A percentile compares a stretch with the other conserved stretches of the same genome.
Evolutionary conservation across 1,140 invertebrate species (phyloP).

Genomic region (Drosophila tristis): DNA sequence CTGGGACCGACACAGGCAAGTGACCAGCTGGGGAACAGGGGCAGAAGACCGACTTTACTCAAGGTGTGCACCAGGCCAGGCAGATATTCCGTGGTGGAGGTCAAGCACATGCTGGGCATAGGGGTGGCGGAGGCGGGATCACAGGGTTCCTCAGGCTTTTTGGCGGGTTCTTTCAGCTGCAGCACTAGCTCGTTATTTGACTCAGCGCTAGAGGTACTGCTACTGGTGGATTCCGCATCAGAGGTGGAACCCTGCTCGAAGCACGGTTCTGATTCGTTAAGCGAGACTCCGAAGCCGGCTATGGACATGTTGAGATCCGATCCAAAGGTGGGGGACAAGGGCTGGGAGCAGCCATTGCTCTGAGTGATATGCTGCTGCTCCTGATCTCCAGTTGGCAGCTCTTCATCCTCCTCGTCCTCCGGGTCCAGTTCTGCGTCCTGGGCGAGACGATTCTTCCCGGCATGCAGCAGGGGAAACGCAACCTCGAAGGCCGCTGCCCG

Average conservation of each 20-base stretch:
- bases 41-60: constrained; percentile 91
- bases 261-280: constrained; percentile 37
- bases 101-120: constrained; percentile 79
- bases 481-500: constrained; percentile 76
- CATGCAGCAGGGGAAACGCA: constrained; percentile 65
- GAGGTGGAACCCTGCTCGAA: constrained; percentile 29
- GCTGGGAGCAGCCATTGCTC: constrained; percentile 57
- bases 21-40: constrained; percentile 97
- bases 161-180: constrained; percentile 54
- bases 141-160: constrained; percentile 14
- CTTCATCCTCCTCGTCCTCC: constrained; percentile 13
- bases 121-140: not conserved
- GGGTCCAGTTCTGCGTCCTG: not conserved
- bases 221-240: constrained; percentile 34
- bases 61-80: constrained; percentile 94
- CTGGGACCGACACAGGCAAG: constrained; percentile 95
- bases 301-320: constrained; percentile 72
- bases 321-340: constrained; percentile 61
- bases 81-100: constrained; percentile 94
- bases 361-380: not conserved
- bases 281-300: constrained; percentile 56
- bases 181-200: constrained; percentile 73
- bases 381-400: constrained; percentile 1
- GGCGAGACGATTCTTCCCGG: constrained; percentile 16
- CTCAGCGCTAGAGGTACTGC: constrained; percentile 34